Base-by-base conservation (phyloP, 2,888 invertebrate species). In the Noctua fimbriata region DNA sequence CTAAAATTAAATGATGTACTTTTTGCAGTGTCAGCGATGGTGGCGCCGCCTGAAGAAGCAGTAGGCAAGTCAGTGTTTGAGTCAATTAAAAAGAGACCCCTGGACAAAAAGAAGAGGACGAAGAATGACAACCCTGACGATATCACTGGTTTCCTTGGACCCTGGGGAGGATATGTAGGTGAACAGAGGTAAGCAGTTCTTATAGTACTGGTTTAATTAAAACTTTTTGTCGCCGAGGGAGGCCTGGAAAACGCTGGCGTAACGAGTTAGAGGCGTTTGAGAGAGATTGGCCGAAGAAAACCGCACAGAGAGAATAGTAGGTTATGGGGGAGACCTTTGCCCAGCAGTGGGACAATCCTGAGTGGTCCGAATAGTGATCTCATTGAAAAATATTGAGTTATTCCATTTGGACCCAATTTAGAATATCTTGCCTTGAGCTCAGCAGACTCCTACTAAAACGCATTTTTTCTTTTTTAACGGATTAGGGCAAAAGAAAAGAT, bases 81-180 rank as follows among this genome's bases (percentile, higher is more conserved):
- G 94, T 97, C 97, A 67, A 98, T 98, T 81, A 97, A 97, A 90
- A 97, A 97, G 79, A 97, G 98, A 84, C 97, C 98, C 0, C 95
- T 98, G 2, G 98, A 98, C 91, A 98, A 98, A 89, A 97, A 99
- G 91, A 99, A 99, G 95, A 97, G 99, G 83, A 97, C 98, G 77
- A 98, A 98, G 94, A 99, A 99, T 95, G 98, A 98, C 91, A 98
- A 99, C 91, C 98, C 99, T 0, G 97, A 98, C 32, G 99, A 99
- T 95, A 97, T 99, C 41, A 99, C 98, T 66, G 99, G 99, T 0
- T 99, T 99, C 93, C 97, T 99, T 1, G 99, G 99, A 0, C 99
- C 99, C 0, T 99, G 99, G 99, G 99, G 99, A 78, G 98, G 98
- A 76, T 99, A 97, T 95, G 97, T 98, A 16, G 99, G 99, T 92